Base-by-base conservation (phyloP, 2,888 invertebrate genomes). In the Creontiades dilutus region DNA sequence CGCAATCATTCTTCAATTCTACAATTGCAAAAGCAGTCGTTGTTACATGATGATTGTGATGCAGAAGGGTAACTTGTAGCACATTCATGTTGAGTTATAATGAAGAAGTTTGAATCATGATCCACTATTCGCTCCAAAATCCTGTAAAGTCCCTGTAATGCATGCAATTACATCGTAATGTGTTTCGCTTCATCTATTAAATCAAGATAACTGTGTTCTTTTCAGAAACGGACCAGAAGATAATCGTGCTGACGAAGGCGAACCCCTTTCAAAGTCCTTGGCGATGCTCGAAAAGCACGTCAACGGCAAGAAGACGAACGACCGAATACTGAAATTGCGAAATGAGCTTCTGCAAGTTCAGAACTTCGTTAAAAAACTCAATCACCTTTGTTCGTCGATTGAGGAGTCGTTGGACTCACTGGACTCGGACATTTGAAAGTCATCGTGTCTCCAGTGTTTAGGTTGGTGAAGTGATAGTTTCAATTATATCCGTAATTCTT, bases 401-500 rank as follows among this genome's bases (percentile, higher is more conserved):
- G 88, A 88, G 27, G 14, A 78, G 37, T 46, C 52, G 3, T 78
- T 88, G 28, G 88, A 76, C 52, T 27, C 88, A 13, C 37, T 88
- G 13, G 88, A 88, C 37, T 47, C 52, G 3, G 88, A 88, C 61
- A 88, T 88, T 19, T 88, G 52, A 86, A 11, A 2, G 1, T 52
- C 11, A 52, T 12, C 52, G 52, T 52, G 2, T 37, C 37, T 2
- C 37, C 37, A 37, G 37, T 37, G 37, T 37, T 37, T 7, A 37
- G 37, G 37, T 37, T 2, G 3, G 37, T 37, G 7, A 2, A 4
- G 7, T 37, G 37, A n/a, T n/a, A n/a, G n/a, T n/a, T n/a, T n/a
- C n/a, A n/a, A n/a, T n/a, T n/a, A n/a, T n/a, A n/a, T n/a, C n/a
- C n/a, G n/a, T n/a, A n/a, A n/a, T n/a, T n/a, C n/a, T n/a, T n/a